Percentiles rank a stretch among this genome's conserved stretches.
These are phyloP conservation scores for Ranitomeya imitator DNA, from an alignment of 2,113 vertebrate genomes.

Conservation along the genomic window DNA sequence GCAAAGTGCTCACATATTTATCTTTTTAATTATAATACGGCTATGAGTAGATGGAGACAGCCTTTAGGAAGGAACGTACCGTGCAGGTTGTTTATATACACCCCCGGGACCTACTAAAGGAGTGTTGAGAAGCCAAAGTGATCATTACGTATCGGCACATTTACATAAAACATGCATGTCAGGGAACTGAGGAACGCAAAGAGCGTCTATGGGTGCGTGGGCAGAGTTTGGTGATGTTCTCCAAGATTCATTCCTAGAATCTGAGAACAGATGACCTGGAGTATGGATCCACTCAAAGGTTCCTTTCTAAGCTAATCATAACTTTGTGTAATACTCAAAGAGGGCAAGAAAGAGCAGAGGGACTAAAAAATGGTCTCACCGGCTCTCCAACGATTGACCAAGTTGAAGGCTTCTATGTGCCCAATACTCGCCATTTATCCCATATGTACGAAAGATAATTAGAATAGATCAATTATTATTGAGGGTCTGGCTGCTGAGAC, in stretches of 20 bases:
- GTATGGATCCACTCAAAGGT: not conserved
- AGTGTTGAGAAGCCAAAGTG: not conserved
- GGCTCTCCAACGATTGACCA: too few relatives aligned
- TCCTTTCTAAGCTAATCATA: not conserved
- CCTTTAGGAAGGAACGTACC: conserved; percentile 8
- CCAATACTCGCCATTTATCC: too few relatives aligned
- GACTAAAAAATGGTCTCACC: not conserved
- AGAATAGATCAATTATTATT: too few relatives aligned
- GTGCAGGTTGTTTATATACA: not conserved
- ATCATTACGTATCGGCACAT: not conserved
- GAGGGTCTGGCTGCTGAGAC: too few relatives aligned
- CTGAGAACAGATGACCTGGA: not conserved
- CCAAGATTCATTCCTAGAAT: not conserved
- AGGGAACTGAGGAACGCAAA: not conserved
- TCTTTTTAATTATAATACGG: conserved; percentile 15
- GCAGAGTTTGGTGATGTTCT: not conserved
- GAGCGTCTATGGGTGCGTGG: not conserved
- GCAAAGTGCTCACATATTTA: conserved; percentile 27
- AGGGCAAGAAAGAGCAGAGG: too few relatives aligned
- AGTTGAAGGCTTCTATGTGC: too few relatives aligned
- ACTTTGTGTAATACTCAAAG: not conserved
- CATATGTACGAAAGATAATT: too few relatives aligned
- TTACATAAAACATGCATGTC: too few relatives aligned
- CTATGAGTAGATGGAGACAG: not conserved
- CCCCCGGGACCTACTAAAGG: not conserved